These are phyloP conservation scores for Belonocnema kinseyi DNA, from an alignment of 1,140 invertebrate genomes.

Conservation along the genomic window DNA sequence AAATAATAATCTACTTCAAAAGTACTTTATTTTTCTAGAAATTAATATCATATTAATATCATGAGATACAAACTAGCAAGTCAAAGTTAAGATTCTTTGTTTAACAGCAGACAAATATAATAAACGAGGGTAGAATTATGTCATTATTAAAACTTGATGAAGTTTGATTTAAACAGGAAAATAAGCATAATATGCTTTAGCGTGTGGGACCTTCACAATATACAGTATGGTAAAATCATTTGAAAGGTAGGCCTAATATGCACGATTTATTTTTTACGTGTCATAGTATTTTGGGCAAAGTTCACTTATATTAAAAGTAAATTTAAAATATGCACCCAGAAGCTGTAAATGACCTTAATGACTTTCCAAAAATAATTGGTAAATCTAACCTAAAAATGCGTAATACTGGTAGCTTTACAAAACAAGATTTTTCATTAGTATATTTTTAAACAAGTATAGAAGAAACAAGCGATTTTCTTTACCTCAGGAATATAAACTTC, in stretches of 20 bases:
- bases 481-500: slow-evolving; percentile 88
- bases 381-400: slow-evolving; percentile 53
- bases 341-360: background rate
- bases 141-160: background rate
- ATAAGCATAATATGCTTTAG: too few relatives aligned
- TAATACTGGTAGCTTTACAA: slow-evolving; percentile 56
- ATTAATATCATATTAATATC: too few relatives aligned
- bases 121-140: background rate
- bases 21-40: too few relatives aligned
- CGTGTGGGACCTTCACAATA: too few relatives aligned
- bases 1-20: too few relatives aligned
- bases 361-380: background rate
- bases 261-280: too few relatives aligned
- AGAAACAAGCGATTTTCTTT: slow-evolving; percentile 40
- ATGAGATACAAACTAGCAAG: too few relatives aligned
- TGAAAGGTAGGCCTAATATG: too few relatives aligned
- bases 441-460: slow-evolving; percentile 17
- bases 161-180: background rate
- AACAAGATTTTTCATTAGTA: background rate
- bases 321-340: background rate
- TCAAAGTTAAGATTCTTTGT: too few relatives aligned
- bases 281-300: background rate
- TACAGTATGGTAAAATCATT: too few relatives aligned
- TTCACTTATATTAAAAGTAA: background rate
- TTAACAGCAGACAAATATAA: background rate